Conservation (phyloP, 2,797 vertebrate genomes). For the Brachyrhaphis roseni region DNA sequence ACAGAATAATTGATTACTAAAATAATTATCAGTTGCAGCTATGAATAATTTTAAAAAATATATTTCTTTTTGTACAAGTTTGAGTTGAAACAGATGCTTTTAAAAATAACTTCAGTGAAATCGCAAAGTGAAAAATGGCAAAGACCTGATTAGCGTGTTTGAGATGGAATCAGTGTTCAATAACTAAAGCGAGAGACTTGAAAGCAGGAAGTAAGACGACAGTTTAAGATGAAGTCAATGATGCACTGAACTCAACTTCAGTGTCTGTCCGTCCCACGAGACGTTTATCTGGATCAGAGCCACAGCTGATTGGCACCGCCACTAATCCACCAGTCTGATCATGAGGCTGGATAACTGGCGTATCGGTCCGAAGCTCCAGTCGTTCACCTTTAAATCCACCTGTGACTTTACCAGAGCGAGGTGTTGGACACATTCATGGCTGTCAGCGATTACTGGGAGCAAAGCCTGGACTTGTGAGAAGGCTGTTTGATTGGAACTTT, state of each 20-base stretch:
- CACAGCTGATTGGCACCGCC: constrained; percentile 67
- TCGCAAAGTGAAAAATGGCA: not conserved
- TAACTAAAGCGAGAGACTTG: not conserved
- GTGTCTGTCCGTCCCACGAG: constrained; percentile 52
- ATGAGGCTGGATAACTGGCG: constrained; percentile 65
- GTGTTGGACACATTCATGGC: constrained; percentile 2
- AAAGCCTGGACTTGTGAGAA: not conserved
- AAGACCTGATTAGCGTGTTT: not conserved
- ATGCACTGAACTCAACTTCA: constrained; percentile 21
- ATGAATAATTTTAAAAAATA: no score
- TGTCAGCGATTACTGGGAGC: not conserved
- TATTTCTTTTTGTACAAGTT: no score
- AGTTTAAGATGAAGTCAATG: constrained; percentile 23
- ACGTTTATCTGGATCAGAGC: constrained; percentile 73
- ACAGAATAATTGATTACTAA: no score
- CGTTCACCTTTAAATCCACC: constrained; percentile 44
- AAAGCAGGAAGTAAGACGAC: not conserved
- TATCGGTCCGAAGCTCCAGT: constrained; percentile 54
- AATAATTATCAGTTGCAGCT: no score
- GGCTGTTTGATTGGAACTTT: not conserved
- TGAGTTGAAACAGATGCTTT: not conserved
- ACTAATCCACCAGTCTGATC: constrained; percentile 56
- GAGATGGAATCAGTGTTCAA: not conserved
- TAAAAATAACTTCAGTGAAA: not conserved
- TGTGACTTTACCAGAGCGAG: constrained; percentile 26